Base-by-base conservation (phyloP, 2,113 vertebrate genomes). In the cat (Felis catus) region DNA sequence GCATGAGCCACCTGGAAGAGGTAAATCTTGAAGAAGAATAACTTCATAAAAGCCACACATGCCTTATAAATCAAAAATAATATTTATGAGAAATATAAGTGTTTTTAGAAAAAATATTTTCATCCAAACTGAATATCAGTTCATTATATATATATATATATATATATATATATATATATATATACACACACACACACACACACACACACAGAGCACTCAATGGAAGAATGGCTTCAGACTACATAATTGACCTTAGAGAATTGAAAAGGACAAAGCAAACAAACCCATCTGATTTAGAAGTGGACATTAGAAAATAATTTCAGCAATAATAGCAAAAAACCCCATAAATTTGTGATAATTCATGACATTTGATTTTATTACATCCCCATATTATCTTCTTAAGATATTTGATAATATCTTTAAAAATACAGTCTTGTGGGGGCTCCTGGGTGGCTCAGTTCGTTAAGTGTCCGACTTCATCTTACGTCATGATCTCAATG, bases 241-340 rank as follows among this genome's bases (percentile, higher is more conserved):
- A 48, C 92, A 94, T 94, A 97, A 91, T 45, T 76, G 61, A 97
- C 91, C 86, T 97, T 81, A 95, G 63, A 66, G 91, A 98, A 98
- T 83, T 97, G 92, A 95, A 98, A 98, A 97, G 61, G 94, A 73
- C 82, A 96, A 51, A 84, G 89, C 94, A 98, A 98, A 98, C 97
- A 97, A 98, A 98, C 96, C 53, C 87, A 80, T 74, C 81, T 98
- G 82, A 97, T 96, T 36, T 85, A 94, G 98, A 98, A 70, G 25
- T 82, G 41, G 95, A 87, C 48, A 96, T 71, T 88, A 97, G 23
- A 85, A 98, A 98, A 95, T 98, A 96, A 97, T 97, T 98, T 98
- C 82, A 78, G 71, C 74, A 94, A 71, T 36, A 95, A 48, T 0
- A 4, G 15, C 53, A 55, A 55, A 55, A 18, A 97, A 83, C 98